Evolutionary conservation across 2,888 invertebrate species (phyloP).

Genomic region (Mythimna ferrago): DNA sequence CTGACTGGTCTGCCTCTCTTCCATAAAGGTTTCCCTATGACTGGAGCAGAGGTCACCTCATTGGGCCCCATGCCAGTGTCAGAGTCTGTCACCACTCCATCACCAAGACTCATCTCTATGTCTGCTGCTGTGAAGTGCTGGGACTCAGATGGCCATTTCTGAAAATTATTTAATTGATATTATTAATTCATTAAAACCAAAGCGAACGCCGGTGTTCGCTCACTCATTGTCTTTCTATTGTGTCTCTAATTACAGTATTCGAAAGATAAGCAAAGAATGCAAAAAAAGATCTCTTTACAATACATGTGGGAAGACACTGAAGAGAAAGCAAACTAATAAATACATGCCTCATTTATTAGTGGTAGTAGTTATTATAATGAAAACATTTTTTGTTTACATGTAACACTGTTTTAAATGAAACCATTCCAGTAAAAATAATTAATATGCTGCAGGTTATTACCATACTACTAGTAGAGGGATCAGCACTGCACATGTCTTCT

Average conservation of each 20-base stretch:
- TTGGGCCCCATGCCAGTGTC: slow-evolving; percentile 75
- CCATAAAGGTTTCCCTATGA: slow-evolving; percentile 74
- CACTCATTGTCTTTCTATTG: too few species aligned
- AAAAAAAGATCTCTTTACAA: background rate
- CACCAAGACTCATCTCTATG: slow-evolving; percentile 73
- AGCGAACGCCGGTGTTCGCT: too few species aligned
- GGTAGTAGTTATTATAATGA: background rate
- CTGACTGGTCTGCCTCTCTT: slow-evolving; percentile 77
- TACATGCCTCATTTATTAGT: too few species aligned
- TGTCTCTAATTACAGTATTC: too few species aligned
- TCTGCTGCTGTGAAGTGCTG: slow-evolving; percentile 73
- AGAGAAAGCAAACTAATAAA: background rate
- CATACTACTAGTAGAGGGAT: slow-evolving; percentile 70
- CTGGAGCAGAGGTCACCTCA: slow-evolving; percentile 76
- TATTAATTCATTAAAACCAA: too few species aligned
- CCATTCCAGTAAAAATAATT: background rate
- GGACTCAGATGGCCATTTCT: slow-evolving; percentile 79
- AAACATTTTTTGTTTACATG: background rate
- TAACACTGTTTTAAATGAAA: background rate
- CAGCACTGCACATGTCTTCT: slow-evolving; percentile 71
- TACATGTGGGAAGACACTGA: background rate
- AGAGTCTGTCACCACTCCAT: slow-evolving; percentile 66
- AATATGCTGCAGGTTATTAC: slow-evolving; percentile 56
- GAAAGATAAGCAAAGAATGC: too few species aligned
- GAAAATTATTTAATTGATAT: background rate